These are phyloP conservation scores for Spatulosminthurus flaviceps DNA, from an alignment of 2,888 invertebrate genomes.

Conservation along the genomic window DNA sequence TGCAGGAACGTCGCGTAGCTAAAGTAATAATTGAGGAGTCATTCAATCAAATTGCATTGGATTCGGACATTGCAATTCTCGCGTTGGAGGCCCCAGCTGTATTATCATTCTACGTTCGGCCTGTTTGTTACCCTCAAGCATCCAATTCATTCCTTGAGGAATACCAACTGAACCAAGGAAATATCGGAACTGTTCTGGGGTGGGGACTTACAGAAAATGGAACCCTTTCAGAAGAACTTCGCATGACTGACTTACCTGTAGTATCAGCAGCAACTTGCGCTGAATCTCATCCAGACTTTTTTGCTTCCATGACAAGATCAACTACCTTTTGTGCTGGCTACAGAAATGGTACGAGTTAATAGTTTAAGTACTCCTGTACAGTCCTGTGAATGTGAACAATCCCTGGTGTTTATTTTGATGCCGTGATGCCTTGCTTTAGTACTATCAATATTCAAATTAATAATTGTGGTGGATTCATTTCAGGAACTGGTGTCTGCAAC, in stretches of 20 bases:
- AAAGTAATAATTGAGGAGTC: conserved; percentile 61
- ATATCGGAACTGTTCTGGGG: conserved; percentile 66
- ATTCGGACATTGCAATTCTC: conserved; percentile 71
- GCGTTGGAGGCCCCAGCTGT: conserved; percentile 66
- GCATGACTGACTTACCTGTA: conserved; percentile 61
- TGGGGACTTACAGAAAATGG: conserved; percentile 73
- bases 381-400: no score
- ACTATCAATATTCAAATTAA: no score
- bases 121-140: conserved; percentile 67
- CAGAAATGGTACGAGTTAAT: conserved; percentile 55
- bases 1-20: conserved; percentile 56
- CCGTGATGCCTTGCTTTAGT: no score
- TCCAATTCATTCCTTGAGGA: conserved; percentile 61
- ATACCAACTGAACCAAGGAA: conserved; percentile 62
- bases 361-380: background rate
- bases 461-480: conserved; percentile 14
- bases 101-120: conserved; percentile 68
- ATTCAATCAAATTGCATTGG: conserved; percentile 64
- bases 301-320: conserved; percentile 62
- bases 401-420: no score
- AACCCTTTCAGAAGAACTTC: conserved; percentile 52
- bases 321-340: conserved; percentile 63
- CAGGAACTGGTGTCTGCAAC: conserved; percentile 68
- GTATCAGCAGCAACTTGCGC: conserved; percentile 59
- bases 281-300: conserved; percentile 61